Percentiles rank a stretch among this genome's conserved stretches.
phyloP scores from a whole-genome alignment of 1,140 invertebrate species.

The Coptotermes formosanus region DNA sequence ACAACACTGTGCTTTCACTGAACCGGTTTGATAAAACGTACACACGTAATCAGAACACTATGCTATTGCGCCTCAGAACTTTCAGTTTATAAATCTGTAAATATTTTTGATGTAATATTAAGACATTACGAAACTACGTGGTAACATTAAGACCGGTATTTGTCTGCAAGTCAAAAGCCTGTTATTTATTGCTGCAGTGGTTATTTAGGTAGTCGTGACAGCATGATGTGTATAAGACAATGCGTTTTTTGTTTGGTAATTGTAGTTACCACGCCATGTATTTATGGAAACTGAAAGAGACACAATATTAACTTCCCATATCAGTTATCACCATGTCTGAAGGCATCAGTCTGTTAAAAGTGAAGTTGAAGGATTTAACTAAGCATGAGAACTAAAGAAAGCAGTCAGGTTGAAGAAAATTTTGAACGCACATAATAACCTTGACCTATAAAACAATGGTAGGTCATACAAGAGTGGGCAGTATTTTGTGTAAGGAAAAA shows the following conservation, averaged over 20 bases:
- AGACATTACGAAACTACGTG: not conserved
- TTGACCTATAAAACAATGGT: constrained; percentile 21
- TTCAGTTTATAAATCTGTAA: too few species aligned
- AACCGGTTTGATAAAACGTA: too few species aligned
- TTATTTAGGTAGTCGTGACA: not conserved
- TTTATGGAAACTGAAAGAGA: not conserved
- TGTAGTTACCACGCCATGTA: not conserved
- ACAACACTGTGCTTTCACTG: too few species aligned
- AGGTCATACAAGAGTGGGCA: constrained; percentile 20
- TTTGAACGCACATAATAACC: not conserved
- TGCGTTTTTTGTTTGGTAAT: not conserved
- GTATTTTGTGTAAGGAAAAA: not conserved
- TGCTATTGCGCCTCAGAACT: too few species aligned
- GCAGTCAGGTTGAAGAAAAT: not conserved
- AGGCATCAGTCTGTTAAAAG: not conserved
- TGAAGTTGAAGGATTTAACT: too few species aligned
- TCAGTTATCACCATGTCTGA: not conserved
- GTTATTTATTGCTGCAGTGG: not conserved
- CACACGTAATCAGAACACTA: too few species aligned
- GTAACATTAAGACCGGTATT: too few species aligned
- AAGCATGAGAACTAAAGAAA: not conserved
- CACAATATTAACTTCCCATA: not conserved
- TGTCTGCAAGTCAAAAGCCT: not conserved
- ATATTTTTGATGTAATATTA: not conserved
- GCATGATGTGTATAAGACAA: not conserved